Conservation (phyloP, 2,888 invertebrate genomes). For the Choristoneura rosaceana region DNA sequence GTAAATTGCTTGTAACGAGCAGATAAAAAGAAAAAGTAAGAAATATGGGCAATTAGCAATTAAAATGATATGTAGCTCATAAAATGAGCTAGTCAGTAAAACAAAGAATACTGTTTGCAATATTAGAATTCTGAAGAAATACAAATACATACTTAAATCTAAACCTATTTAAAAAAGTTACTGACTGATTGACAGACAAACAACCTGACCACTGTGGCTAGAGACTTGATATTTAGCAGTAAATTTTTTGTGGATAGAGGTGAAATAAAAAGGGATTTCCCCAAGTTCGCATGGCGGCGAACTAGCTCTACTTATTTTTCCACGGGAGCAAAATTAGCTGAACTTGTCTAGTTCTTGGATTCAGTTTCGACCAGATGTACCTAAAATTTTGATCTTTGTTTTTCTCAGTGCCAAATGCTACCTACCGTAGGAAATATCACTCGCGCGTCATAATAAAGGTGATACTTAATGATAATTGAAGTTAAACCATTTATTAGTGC, state of each 20-base stretch:
- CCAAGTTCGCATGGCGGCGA: too few species aligned
- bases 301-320: too few species aligned
- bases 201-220: too few species aligned
- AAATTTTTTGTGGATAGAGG: too few species aligned
- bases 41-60: conserved; percentile 7
- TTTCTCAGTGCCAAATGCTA: background rate
- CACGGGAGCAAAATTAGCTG: too few species aligned
- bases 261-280: too few species aligned
- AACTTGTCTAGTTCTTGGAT: background rate
- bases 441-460: background rate
- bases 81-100: background rate
- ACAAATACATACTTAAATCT: too few species aligned
- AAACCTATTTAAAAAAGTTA: too few species aligned
- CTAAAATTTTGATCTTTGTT: background rate
- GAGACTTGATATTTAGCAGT: too few species aligned
- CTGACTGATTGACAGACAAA: too few species aligned
- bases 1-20: conserved; percentile 1
- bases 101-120: background rate
- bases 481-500: background rate
- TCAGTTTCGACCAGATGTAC: background rate
- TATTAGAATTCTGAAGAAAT: too few species aligned
- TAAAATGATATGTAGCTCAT: background rate
- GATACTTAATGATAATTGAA: background rate
- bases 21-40: conserved; percentile 1
- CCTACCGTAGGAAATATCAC: background rate